Base-by-base conservation (phyloP, 2,888 invertebrate genomes). In the Papilio gigon region DNA sequence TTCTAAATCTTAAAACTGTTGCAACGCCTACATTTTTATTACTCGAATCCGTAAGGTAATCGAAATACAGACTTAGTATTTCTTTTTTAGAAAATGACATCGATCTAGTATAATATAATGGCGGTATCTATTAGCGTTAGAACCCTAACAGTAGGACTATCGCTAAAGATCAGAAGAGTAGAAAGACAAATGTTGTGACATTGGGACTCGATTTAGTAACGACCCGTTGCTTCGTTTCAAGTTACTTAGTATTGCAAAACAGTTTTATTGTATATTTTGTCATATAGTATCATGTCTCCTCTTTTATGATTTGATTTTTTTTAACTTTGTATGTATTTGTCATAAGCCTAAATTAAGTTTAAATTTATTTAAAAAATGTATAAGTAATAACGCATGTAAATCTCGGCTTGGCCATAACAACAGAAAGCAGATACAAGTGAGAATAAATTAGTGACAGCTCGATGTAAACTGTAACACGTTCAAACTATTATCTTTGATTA, bases 201-300 rank as follows among this genome's bases (percentile, higher is more conserved):
- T 62, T 47, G 42, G 30, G 40, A 61, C 9, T 40, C 17, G 35
- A 37, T 60, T 66, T 27, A 66, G 59, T 66, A 66, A 66, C n/a
- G 30, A 27, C n/a, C 11, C 33, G 30, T 30, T 30, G 47, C 33
- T 62, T 42, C 47, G 47, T 62, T 62, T 62, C 22, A 30, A 53
- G 53, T 53, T 53, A 47, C 47, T n/a, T 47, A 47, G 22, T 33
- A 22, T 62, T 62, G 62, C 42, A 22, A 27, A 44, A 62, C n/a
- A 62, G 33, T 33, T 44, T 30, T 33, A 62, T 44, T 62, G 44
- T 62, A 17, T 47, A 62, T 47, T 40, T 40, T 60, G 62, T 62
- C n/a, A 62, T 20, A 33, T 30, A 20, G 33, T 47, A 47, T 47
- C 44, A 25, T 62, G 9, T 50, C 25, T 47, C 44, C 20, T 2